These are phyloP conservation scores for Aramus guarauna DNA, from an alignment of 2,113 vertebrate genomes.

Conservation along the genomic window DNA sequence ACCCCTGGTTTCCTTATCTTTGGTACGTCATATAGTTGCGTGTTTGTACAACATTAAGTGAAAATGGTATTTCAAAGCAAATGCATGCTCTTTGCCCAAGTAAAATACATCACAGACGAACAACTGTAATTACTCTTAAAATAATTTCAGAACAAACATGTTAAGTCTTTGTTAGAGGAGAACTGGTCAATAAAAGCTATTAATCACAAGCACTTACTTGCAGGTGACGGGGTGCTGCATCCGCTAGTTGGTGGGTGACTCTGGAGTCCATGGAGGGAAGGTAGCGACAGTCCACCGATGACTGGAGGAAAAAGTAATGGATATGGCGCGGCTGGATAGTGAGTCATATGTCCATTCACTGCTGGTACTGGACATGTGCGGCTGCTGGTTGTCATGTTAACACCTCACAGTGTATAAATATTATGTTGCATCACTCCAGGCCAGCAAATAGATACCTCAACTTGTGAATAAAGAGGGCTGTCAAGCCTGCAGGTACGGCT, in stretches of 20 bases:
- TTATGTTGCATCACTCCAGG: slow-evolving; percentile 56
- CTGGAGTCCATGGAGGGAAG: slow-evolving; percentile 82
- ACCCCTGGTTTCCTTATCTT: background rate
- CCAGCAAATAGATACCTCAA: background rate
- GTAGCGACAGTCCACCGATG: slow-evolving; percentile 86
- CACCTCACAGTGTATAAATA: slow-evolving; percentile 56
- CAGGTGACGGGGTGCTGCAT: slow-evolving; percentile 87
- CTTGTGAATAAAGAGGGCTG: background rate
- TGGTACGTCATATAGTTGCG: background rate
- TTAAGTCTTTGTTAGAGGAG: background rate
- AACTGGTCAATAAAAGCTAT: background rate
- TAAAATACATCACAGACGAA: background rate
- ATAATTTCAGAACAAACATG: background rate
- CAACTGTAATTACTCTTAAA: background rate
- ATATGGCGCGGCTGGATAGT: slow-evolving; percentile 84
- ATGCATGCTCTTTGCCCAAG: background rate
- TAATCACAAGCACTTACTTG: slow-evolving; percentile 79
- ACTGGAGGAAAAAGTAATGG: slow-evolving; percentile 90
- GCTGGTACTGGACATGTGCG: slow-evolving; percentile 81
- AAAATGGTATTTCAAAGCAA: background rate
- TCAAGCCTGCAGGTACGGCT: background rate
- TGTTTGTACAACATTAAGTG: background rate
- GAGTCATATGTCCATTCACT: slow-evolving; percentile 89
- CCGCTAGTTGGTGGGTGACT: slow-evolving; percentile 81
- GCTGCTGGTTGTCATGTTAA: slow-evolving; percentile 87